Evolutionary conservation across 2,888 invertebrate genomes (phyloP).

Genomic region (Sphaerophoria taeniata): DNA sequence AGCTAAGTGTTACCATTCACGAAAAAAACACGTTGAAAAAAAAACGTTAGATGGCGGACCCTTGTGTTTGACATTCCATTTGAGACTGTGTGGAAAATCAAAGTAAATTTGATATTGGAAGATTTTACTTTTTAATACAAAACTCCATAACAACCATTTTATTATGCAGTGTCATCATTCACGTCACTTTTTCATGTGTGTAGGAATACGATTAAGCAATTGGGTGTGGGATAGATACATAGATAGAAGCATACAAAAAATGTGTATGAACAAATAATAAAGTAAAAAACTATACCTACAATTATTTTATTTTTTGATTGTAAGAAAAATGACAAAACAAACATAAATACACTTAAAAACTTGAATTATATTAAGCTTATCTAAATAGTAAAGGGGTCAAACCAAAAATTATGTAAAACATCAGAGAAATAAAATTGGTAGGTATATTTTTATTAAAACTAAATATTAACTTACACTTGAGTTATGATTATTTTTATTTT

Average conservation of each 20-base stretch:
- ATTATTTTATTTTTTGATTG: constrained; percentile 28
- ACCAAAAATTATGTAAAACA: constrained; percentile 15
- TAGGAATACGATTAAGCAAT: constrained; percentile 41
- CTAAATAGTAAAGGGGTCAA: constrained; percentile 21
- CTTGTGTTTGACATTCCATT: no score
- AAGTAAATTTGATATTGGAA: constrained; percentile 50
- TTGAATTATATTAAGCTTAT: constrained; percentile 1
- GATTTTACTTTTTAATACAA: constrained; percentile 70
- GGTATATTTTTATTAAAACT: constrained; percentile 49
- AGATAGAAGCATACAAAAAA: no score
- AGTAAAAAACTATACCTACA: constrained; percentile 31
- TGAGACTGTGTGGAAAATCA: neutral
- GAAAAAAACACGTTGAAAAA: no score
- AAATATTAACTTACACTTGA: constrained; percentile 66
- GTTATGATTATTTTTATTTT: constrained; percentile 27
- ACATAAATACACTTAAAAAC: constrained; percentile 26
- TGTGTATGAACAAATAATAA: constrained; percentile 30
- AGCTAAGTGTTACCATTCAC: no score
- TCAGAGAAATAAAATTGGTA: constrained; percentile 34
- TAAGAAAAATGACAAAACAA: constrained; percentile 44
- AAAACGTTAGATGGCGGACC: no score
- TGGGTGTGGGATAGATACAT: constrained; percentile 49
- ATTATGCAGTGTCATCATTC: constrained; percentile 58
- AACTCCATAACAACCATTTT: constrained; percentile 74
- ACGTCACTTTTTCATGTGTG: constrained; percentile 37